phyloP scores from a whole-genome alignment of 2,797 vertebrate species.

The Melanotaenia pygmaea region DNA sequence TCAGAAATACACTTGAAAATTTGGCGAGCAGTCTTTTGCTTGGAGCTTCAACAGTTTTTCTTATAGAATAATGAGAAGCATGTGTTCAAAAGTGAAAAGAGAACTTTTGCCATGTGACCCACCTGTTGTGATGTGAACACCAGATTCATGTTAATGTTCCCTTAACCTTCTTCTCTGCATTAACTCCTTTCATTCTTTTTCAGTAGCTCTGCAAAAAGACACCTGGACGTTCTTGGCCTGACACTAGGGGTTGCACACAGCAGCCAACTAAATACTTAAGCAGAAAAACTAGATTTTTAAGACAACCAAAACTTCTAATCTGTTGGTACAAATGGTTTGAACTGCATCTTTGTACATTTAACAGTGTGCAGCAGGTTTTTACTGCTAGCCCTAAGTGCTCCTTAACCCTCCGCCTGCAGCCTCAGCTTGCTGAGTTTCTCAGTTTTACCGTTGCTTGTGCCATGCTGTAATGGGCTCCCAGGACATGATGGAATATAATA shows the following conservation, averaged over 20 bases:
- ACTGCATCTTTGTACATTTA: constrained; percentile 54
- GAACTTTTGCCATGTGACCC: constrained; percentile 89
- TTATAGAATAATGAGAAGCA: constrained; percentile 89
- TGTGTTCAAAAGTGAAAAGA: constrained; percentile 82
- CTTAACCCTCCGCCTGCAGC: constrained; percentile 47
- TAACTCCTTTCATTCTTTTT: constrained; percentile 11
- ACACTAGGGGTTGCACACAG: constrained; percentile 23
- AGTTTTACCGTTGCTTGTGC: constrained; percentile 73
- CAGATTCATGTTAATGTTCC: constrained; percentile 83
- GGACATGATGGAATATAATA: constrained; percentile 82
- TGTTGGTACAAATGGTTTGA: constrained; percentile 59
- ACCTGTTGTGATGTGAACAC: constrained; percentile 90
- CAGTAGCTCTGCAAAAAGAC: constrained; percentile 17
- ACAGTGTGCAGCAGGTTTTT: constrained; percentile 44
- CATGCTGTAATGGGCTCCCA: constrained; percentile 79
- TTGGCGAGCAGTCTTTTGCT: constrained; percentile 70
- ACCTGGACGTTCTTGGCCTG: constrained; percentile 7
- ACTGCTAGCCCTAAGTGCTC: constrained; percentile 37
- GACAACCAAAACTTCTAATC: constrained; percentile 47
- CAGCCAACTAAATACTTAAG: constrained; percentile 34
- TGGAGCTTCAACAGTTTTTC: constrained; percentile 88
- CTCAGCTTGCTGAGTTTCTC: constrained; percentile 58
- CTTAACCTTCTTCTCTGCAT: constrained; percentile 55
- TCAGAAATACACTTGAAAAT: constrained; percentile 74
- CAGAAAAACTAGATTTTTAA: constrained; percentile 49